Evolutionary conservation across 2,113 vertebrate genomes (phyloP).

Genomic region (Rhabdomys dilectus): DNA sequence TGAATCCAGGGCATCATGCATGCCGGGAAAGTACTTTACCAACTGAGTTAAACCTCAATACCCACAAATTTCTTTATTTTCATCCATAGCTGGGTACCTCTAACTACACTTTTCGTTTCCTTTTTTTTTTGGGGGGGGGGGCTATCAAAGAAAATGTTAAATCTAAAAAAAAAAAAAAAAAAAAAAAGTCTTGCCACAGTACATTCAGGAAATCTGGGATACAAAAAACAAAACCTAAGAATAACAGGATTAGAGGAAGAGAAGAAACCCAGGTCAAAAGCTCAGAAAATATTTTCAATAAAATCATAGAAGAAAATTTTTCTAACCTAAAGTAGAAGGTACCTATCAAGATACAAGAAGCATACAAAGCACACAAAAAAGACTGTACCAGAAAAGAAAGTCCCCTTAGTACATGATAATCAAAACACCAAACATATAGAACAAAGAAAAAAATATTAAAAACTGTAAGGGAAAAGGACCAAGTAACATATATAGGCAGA

Average conservation of each 20-base stretch:
- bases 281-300: not conserved
- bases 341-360: not conserved
- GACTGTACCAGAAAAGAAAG: not conserved
- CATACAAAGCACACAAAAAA: not conserved
- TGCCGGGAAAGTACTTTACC: not conserved
- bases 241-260: not conserved
- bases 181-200: not conserved
- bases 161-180: not conserved
- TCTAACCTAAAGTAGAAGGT: not conserved
- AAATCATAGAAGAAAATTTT: not conserved
- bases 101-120: not conserved
- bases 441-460: not conserved
- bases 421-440: not conserved
- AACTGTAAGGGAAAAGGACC: not conserved
- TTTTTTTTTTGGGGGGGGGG: not conserved
- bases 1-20: not conserved
- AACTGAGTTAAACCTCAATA: too few species aligned
- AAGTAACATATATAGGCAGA: not conserved
- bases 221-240: not conserved
- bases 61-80: not conserved
- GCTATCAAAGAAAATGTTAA: not conserved
- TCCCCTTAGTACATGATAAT: not conserved
- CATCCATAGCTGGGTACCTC: constrained; percentile 26
- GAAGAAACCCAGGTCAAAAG: not conserved
- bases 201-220: not conserved